Conservation (phyloP, 37 sponge, comb jelly and placozoan species). For the Dysidea cf. avara region DNA sequence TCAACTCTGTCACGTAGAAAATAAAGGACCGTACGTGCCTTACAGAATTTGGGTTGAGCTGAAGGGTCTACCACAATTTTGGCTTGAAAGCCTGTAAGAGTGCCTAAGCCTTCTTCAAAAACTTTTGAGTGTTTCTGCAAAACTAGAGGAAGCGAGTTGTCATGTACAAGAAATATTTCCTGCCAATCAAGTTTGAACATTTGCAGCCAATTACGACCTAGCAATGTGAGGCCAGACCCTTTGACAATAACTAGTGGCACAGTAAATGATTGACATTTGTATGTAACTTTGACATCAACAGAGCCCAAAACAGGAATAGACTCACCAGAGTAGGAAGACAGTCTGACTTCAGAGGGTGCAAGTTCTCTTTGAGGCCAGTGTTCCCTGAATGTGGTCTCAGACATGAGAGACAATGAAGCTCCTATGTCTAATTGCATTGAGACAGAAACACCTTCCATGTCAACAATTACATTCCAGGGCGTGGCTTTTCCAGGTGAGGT, state of each 20-base stretch:
- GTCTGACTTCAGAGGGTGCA: neutral
- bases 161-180: neutral
- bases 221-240: neutral
- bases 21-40: slow-evolving; percentile 20
- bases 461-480: neutral
- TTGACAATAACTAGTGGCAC: neutral
- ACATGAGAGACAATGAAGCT: neutral
- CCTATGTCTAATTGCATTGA: neutral
- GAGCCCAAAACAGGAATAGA: neutral
- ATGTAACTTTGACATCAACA: neutral
- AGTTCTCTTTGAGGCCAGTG: neutral
- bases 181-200: neutral
- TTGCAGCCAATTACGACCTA: neutral
- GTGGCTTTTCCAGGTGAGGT: neutral
- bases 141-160: neutral
- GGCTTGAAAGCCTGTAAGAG: neutral
- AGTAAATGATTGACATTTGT: neutral
- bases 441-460: neutral
- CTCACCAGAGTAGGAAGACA: neutral
- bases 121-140: neutral
- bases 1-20: slow-evolving; percentile 1
- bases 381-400: neutral
- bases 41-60: slow-evolving; percentile 9
- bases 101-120: slow-evolving; percentile 4
- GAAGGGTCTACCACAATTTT: neutral